Evolutionary conservation across 2,888 invertebrate species (phyloP), one percentile per base, ranked within the genome.

Genomic region (Agrochola lychnidis): DNA sequence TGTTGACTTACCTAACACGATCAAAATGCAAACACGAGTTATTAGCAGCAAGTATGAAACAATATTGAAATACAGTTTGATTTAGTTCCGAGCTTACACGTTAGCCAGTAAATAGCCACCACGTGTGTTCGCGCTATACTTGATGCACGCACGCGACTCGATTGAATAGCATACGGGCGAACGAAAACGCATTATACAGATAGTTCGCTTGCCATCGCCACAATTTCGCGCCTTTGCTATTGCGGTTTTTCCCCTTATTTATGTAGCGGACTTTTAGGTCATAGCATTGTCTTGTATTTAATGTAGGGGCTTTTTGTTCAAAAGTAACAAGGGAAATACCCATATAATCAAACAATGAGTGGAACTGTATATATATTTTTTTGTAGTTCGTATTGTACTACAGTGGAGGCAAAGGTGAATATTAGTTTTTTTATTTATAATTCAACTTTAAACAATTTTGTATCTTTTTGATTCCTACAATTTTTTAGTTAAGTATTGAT

Each of bases 41-140:
- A 51, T 12, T 42, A 22, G 16, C 14, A 64, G 48, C 45, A 67
- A 80, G 7, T 22, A 66, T 30, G 19, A 79, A 57, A 45, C 22
- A 25, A 57, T 48, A 70, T 36, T 64, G 51, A 45, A 51, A 12
- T 66, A 22, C 16, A 4, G 48, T 12, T 59, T 22, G 25, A 51
- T 78, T 14, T n/a, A 22, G 22, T 53, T 48, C 12, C 14, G 42
- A 16, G 48, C 40, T 14, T 42, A 36, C 2, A 70, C 51, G 51
- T 6, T 19, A 40, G 36, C 64, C 59, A 64, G 19, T 80, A 53
- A 51, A 7, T 19, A 40, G 14, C n/a, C 19, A 30, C 45, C 36
- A 81, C 74, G 78, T 80, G 78, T 80, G n/a, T 57, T 14, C n/a
- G 25, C 53, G 7, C 7, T 53, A 14, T 25, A 53, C 14, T 79